phyloP scores from a whole-genome alignment of 2,797 vertebrate genomes.

The Sciurus carolinensis region DNA sequence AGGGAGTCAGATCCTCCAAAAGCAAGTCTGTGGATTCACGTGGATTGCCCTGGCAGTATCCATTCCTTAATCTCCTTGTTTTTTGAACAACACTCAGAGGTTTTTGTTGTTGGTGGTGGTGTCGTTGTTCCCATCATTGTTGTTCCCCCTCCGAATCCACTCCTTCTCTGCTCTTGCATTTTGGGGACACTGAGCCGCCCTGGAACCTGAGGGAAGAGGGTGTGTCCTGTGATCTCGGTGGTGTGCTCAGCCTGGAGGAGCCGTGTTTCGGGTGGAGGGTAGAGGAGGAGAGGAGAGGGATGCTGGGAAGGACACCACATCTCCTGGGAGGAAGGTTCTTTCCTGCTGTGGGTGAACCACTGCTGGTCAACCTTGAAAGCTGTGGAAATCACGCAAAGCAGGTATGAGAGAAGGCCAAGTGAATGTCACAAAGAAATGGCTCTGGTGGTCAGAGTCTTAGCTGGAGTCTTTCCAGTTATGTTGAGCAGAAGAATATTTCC shows the following conservation, averaged over 20 bases:
- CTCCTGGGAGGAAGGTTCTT: too few species aligned
- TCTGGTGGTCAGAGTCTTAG: background rate
- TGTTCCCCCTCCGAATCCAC: background rate
- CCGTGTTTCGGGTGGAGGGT: background rate
- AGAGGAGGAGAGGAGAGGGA: background rate
- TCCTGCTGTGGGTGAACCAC: background rate
- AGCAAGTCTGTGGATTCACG: background rate
- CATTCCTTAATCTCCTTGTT: background rate
- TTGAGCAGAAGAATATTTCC: too few species aligned
- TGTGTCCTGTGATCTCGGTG: fast-evolving
- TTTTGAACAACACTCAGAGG: background rate
- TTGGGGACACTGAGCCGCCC: too few species aligned
- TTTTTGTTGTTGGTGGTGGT: too few species aligned
- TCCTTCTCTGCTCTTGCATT: background rate
- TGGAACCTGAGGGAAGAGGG: fast-evolving
- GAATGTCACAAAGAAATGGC: background rate
- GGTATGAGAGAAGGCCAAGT: background rate
- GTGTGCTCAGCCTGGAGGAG: too few species aligned
- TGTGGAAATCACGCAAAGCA: background rate
- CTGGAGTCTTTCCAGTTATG: fast-evolving
- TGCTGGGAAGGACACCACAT: background rate
- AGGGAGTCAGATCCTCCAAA: background rate
- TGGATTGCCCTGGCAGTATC: background rate
- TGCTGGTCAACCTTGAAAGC: fast-evolving
- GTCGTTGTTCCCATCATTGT: background rate